Conservation (phyloP, 2,797 vertebrate species). For the Champsocephalus esox region DNA sequence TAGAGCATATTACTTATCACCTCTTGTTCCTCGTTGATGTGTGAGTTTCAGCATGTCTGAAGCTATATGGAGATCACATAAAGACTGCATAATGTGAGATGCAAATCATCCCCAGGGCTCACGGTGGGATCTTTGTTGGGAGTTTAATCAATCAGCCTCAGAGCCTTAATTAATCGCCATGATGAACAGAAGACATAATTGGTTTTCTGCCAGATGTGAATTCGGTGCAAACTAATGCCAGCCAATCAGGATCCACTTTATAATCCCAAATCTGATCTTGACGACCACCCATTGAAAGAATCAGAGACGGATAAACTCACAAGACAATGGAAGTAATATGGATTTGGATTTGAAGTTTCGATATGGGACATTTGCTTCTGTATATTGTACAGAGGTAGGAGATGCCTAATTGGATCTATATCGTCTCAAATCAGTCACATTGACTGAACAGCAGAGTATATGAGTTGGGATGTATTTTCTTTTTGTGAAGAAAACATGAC, state of each 20-base stretch:
- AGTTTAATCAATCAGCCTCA: slow-evolving; percentile 80
- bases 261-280: slow-evolving; percentile 69
- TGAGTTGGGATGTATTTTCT: slow-evolving; percentile 18
- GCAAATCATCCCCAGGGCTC: slow-evolving; percentile 60
- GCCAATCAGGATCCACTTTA: slow-evolving; percentile 68
- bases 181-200: slow-evolving; percentile 82
- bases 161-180: slow-evolving; percentile 78
- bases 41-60: slow-evolving; percentile 33
- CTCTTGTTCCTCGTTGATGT: slow-evolving; percentile 44
- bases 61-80: slow-evolving; percentile 53
- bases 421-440: slow-evolving; percentile 11
- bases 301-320: slow-evolving; percentile 56
- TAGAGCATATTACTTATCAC: slow-evolving; percentile 42
- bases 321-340: slow-evolving; percentile 53
- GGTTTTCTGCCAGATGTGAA: slow-evolving; percentile 80
- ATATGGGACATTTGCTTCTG: slow-evolving; percentile 18
- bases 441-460: slow-evolving; percentile 28
- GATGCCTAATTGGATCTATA: slow-evolving; percentile 37
- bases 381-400: neutral
- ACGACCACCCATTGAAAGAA: slow-evolving; percentile 63
- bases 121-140: slow-evolving; percentile 65
- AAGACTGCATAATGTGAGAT: slow-evolving; percentile 53
- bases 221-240: slow-evolving; percentile 69
- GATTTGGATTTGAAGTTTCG: slow-evolving; percentile 42
- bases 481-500: slow-evolving; percentile 31